Evolutionary conservation across 2,888 invertebrate species (phyloP).

Genomic region (Aricia artaxerxes): DNA sequence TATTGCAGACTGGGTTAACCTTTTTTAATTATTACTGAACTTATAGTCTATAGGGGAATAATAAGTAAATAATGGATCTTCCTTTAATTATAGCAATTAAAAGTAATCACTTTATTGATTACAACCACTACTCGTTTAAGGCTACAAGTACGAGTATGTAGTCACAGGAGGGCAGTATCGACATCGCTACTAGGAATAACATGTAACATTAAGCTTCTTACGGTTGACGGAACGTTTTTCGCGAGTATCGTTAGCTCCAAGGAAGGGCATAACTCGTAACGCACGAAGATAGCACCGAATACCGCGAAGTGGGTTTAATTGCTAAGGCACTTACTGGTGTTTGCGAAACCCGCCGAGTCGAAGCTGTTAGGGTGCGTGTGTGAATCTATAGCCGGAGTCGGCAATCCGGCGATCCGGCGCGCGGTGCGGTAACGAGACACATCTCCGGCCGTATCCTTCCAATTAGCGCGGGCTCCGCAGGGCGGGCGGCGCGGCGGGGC

Average conservation of each 20-base stretch:
- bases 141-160: background rate
- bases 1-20: background rate
- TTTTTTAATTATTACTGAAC: background rate
- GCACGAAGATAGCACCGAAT: background rate
- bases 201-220: background rate
- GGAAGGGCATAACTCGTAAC: background rate
- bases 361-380: constrained; percentile 23
- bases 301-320: background rate
- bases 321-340: background rate
- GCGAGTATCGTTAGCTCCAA: background rate
- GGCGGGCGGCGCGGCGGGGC: constrained; percentile 40
- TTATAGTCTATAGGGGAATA: background rate
- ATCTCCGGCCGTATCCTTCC: constrained; percentile 72
- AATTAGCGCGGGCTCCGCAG: constrained; percentile 56
- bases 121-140: background rate
- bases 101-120: background rate
- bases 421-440: constrained; percentile 65
- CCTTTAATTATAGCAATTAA: background rate
- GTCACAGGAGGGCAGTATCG: background rate
- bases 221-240: background rate
- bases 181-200: background rate
- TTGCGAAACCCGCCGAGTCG: background rate
- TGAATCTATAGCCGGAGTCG: constrained; percentile 53
- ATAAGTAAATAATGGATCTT: background rate
- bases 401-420: constrained; percentile 51